Evolutionary conservation across 2,888 invertebrate genomes (phyloP), one percentile per base, ranked within the genome.

Genomic region (Toxonevra muliebris): DNA sequence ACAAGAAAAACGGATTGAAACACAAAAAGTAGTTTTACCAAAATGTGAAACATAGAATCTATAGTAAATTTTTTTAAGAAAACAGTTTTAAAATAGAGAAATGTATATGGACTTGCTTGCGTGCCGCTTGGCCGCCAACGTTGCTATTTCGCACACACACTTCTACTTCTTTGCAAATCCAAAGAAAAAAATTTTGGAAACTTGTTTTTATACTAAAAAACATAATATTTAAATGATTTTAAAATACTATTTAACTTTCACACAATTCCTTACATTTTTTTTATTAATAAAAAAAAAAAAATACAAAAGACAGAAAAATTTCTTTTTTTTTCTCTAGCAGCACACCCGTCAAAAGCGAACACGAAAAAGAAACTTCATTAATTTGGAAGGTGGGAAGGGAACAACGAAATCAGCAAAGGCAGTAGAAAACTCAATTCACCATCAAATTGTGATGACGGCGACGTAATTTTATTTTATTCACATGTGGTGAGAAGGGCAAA

Each of bases 381-480:
- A 45, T 52, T 13, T 12, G 19, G 55, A 12, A 50, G 59, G 60
- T 8, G 66, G 19, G 12, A 48, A 30, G 68, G 50, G 60, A 59
- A 53, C 50, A 69, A 58, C 54, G 55, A 68, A 59, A 10, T 55
- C 57, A 50, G 55, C 45, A 60, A 63, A 42, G 53, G 55, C 1
- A 69, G 52, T 54, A 66, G 58, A 52, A 64, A 20, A 58, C 53
- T 54, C n/a, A 69, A 73, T 74, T 74, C 67, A 76, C 73, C 74
- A 73, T 77, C 59, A 67, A 74, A 75, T 73, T 75, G 75, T 77
- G 77, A 79, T 77, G 78, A 77, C 79, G 79, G 79, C 76, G 77
- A 81, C 77, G 77, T 77, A 77, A 53, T 61, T 69, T 68, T 58
- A 41, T 74, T 76, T 70, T 71, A 71, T 69, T 70, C 73, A 69